Evolutionary conservation across 2,888 invertebrate genomes (phyloP), one percentile per base, ranked within the genome.

Genomic region (Campopleginae sp.): DNA sequence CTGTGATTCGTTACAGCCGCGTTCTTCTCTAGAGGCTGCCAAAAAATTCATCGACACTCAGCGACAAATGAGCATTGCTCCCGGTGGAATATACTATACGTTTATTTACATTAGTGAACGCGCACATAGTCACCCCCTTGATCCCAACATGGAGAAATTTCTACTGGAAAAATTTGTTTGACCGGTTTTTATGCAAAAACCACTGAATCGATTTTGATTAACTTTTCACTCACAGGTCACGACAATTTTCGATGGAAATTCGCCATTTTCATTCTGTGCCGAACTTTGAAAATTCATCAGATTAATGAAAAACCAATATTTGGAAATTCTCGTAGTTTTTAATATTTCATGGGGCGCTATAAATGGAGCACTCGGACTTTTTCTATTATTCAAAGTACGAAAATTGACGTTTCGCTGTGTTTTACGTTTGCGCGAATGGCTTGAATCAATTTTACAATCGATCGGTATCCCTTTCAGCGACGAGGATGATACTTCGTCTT

Each of bases 11-110:
- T 61, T 79, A 71, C 61, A 38, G 46, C 3, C 8, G 12, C 44
- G n/a, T 54, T 61, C 44, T 12, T 61, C 42, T 71, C 12, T 14
- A n/a, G 33, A 33, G 31, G 23, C n/a, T 66, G 23, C 48, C 31
- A 66, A 66, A 77, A 77, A 66, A 51, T 44, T 31, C 46, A 76
- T 76, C 38, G 33, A 65, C 63, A 31, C 31, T 33, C 63, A 63
- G 6, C 27, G 42, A 27, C 7, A 42, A 44, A 58, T 42, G 58
- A 27, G 17, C 74, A 44, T 42, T 42, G 58, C 27, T 74, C 42
- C 58, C 74, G 6, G 44, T n/a, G 42, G 27, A 61, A 61, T 48
- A 5, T 4, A n/a, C n/a, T n/a, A 14, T 2, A 46, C 17, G 6
- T 23, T 42, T 27, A 68, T 68, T 68, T 66, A 42, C 23, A 66